These are phyloP conservation scores for Hoplodrina ambigua DNA, from an alignment of 2,888 invertebrate species.

Conservation along the genomic window DNA sequence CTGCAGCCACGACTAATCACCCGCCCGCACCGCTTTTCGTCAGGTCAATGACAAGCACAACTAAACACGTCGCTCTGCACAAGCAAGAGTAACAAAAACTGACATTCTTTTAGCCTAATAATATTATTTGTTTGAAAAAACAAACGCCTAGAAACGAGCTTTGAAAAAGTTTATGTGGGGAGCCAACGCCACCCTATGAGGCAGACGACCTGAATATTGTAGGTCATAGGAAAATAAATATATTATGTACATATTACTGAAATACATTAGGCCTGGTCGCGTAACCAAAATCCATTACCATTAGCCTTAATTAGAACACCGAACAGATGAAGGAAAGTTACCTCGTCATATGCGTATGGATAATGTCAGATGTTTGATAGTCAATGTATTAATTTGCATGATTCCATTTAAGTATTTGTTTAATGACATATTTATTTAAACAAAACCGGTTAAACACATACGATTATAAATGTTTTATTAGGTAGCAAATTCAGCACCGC, in stretches of 20 bases:
- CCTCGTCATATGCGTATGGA: slow-evolving; percentile 47
- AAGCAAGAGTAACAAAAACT: slow-evolving; percentile 23
- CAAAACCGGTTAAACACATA: not conserved
- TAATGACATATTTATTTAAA: not conserved
- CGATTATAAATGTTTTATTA: not conserved
- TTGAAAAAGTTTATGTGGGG: slow-evolving; percentile 9
- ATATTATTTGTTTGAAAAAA: slow-evolving; percentile 15
- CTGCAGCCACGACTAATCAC: slow-evolving; percentile 81
- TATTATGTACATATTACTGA: slow-evolving; percentile 24
- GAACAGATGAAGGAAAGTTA: slow-evolving; percentile 58
- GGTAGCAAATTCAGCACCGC: not conserved
- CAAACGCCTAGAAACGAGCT: slow-evolving; percentile 7
- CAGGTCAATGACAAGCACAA: slow-evolving; percentile 78
- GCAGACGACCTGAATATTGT: slow-evolving; percentile 43
- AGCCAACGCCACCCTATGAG: slow-evolving; percentile 20
- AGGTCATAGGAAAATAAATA: slow-evolving; percentile 46
- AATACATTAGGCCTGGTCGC: slow-evolving; percentile 36
- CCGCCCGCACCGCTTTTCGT: slow-evolving; percentile 74
- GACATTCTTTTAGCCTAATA: slow-evolving; percentile 22
- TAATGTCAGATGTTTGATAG: slow-evolving; percentile 37
- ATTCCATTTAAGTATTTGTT: slow-evolving; percentile 11
- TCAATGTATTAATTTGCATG: slow-evolving; percentile 4
- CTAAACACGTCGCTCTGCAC: slow-evolving; percentile 56
- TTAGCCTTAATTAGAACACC: slow-evolving; percentile 64
- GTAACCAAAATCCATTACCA: slow-evolving; percentile 58